Conservation (phyloP, 1,140 invertebrate genomes). For the Calosoma granatense region DNA sequence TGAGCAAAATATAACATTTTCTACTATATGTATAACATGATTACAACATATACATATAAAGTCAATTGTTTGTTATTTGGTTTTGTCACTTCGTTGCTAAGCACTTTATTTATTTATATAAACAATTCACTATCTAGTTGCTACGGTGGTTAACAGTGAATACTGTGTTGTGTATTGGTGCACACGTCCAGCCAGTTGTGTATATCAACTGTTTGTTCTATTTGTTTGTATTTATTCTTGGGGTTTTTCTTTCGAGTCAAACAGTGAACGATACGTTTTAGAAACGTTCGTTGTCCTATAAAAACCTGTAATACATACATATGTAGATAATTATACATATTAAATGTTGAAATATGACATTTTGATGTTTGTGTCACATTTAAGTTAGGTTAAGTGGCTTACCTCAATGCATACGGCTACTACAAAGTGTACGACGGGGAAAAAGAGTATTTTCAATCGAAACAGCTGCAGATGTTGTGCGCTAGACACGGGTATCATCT, state of each 20-base stretch:
- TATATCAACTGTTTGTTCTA: neutral
- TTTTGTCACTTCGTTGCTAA: too few species aligned
- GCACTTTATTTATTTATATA: too few species aligned
- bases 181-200: neutral
- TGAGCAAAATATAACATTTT: too few species aligned
- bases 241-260: neutral
- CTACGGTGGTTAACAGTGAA: neutral
- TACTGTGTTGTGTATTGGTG: neutral
- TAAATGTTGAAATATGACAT: too few species aligned
- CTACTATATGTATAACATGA: too few species aligned
- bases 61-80: too few species aligned
- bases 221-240: constrained; percentile 2
- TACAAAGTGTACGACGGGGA: constrained; percentile 29
- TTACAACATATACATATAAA: too few species aligned
- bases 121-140: too few species aligned
- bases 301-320: neutral
- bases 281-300: neutral
- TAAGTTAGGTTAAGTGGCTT: constrained; percentile 19
- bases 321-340: neutral
- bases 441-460: constrained; percentile 26
- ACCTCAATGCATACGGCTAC: constrained; percentile 33
- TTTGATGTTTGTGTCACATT: too few species aligned
- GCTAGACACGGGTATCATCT: constrained; percentile 26
- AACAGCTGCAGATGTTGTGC: constrained; percentile 23
- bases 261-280: neutral